phyloP scores from a whole-genome alignment of 2,113 vertebrate genomes.

The Galemys pyrenaicus region DNA sequence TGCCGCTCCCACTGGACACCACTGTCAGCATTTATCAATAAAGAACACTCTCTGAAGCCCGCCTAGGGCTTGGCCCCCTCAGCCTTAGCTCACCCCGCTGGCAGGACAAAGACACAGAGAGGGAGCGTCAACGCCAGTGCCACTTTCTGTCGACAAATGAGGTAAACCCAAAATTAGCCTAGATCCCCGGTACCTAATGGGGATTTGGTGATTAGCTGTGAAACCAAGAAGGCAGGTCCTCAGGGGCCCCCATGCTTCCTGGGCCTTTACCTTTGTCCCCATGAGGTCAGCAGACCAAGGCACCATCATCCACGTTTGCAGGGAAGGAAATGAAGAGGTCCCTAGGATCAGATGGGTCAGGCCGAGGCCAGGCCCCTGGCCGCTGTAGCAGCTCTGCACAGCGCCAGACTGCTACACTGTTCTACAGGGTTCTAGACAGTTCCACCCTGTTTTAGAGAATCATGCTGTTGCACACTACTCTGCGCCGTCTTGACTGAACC shows the following conservation, averaged over 20 bases:
- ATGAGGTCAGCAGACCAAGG: neutral
- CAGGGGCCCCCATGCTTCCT: neutral
- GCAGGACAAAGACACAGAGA: neutral
- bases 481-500: no score
- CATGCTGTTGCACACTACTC: no score
- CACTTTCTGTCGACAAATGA: neutral
- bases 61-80: neutral
- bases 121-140: neutral
- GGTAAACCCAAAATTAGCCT: neutral
- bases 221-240: neutral
- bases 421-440: neutral
- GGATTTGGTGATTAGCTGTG: neutral
- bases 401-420: neutral
- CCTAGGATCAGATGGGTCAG: neutral
- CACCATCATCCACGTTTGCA: neutral
- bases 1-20: no score
- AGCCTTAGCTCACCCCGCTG: neutral
- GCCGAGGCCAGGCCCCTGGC: neutral
- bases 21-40: neutral
- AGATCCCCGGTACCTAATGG: neutral
- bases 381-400: neutral
- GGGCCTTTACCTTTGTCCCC: fast-evolving
- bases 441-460: no score
- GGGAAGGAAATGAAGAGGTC: neutral
- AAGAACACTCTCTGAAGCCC: neutral